These are phyloP conservation scores for Hemibagrus wyckioides DNA, from an alignment of 2,113 vertebrate genomes.

Conservation along the genomic window DNA sequence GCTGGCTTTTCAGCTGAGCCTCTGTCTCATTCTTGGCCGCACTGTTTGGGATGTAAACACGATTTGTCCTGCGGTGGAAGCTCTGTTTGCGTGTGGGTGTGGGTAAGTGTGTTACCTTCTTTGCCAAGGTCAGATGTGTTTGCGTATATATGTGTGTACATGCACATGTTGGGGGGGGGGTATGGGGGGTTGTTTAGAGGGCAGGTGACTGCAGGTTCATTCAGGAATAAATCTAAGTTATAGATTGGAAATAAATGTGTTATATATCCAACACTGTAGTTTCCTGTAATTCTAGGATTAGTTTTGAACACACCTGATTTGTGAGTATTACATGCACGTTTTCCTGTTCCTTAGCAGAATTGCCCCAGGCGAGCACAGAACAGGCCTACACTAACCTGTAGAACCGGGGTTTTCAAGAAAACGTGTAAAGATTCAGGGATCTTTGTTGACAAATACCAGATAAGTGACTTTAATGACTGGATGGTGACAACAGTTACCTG, in stretches of 20 bases:
- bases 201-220: not conserved
- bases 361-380: not conserved
- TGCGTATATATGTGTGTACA: not conserved
- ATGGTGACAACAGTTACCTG: not conserved
- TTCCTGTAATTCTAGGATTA: not conserved
- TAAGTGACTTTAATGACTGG: not conserved
- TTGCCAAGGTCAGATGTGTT: constrained; percentile 32
- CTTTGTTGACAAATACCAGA: not conserved
- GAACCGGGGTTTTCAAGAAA: not conserved
- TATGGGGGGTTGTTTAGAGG: not conserved
- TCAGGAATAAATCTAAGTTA: not conserved
- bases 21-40: not conserved
- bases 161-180: no score
- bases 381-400: not conserved
- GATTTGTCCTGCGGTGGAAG: constrained; percentile 26
- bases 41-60: constrained; percentile 45
- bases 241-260: not conserved
- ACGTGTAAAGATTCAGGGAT: not conserved
- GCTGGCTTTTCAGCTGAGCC: not conserved
- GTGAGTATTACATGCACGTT: not conserved
- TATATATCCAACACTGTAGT: no score
- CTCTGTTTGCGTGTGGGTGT: not conserved
- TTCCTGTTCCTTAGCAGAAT: not conserved
- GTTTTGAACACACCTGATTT: not conserved
- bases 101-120: constrained; percentile 12